Evolutionary conservation across 2,888 invertebrate species (phyloP).

Genomic region (Autographa gamma): DNA sequence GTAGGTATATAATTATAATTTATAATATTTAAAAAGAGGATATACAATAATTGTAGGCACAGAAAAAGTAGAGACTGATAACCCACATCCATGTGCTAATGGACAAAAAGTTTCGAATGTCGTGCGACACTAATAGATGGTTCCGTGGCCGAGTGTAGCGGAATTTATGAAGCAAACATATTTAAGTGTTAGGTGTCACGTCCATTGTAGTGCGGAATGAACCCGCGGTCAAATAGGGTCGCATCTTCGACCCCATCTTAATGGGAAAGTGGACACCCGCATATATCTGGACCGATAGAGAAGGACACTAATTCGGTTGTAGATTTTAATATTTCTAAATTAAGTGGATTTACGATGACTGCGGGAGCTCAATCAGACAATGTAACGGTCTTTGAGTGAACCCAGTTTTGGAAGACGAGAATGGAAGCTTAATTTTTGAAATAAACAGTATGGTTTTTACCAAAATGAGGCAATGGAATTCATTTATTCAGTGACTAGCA

Average conservation of each 20-base stretch:
- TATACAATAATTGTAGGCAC: constrained; percentile 26
- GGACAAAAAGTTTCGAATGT: constrained; percentile 61
- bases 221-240: constrained; percentile 64
- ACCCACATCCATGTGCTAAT: constrained; percentile 55
- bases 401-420: constrained; percentile 14
- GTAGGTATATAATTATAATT: too few relatives aligned
- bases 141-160: constrained; percentile 57
- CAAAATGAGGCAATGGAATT: constrained; percentile 41
- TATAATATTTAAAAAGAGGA: constrained; percentile 37
- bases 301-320: constrained; percentile 73
- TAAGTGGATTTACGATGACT: constrained; percentile 71
- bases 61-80: constrained; percentile 37
- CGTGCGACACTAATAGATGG: constrained; percentile 75
- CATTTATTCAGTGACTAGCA: constrained; percentile 51
- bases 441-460: constrained; percentile 29
- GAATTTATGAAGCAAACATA: constrained; percentile 65
- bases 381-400: constrained; percentile 42
- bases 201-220: constrained; percentile 63
- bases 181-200: constrained; percentile 66
- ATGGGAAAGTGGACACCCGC: constrained; percentile 84
- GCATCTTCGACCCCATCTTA: constrained; percentile 75
- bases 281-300: constrained; percentile 65
- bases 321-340: constrained; percentile 73
- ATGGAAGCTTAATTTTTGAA: constrained; percentile 20
- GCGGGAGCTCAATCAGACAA: constrained; percentile 59